Conservation (phyloP, 1,140 invertebrate genomes). For the Drosophila littoralis region DNA sequence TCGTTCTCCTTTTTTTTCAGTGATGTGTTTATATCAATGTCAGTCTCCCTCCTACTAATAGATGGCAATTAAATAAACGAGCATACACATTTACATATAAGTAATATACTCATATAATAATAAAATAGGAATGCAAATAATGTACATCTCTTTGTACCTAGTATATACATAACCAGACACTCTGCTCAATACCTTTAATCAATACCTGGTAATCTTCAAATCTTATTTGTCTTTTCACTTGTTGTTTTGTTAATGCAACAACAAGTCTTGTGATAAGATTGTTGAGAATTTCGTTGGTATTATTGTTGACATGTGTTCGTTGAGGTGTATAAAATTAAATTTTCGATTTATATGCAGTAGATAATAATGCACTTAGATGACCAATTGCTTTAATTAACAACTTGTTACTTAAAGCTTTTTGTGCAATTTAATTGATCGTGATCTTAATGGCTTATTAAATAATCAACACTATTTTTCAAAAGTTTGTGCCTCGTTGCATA, state of each 20-base stretch:
- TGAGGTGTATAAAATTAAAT: slow-evolving; percentile 29
- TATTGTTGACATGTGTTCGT: slow-evolving; percentile 24
- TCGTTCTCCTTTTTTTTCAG: too few relatives aligned
- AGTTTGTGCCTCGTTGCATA: slow-evolving; percentile 6
- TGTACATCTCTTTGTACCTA: too few relatives aligned
- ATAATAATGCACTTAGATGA: slow-evolving; percentile 2
- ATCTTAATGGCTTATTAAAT: slow-evolving; percentile 15
- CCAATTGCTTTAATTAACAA: slow-evolving; percentile 5
- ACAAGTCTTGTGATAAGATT: neutral
- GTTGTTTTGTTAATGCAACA: slow-evolving; percentile 20
- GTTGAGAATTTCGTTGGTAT: neutral
- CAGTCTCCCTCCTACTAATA: too few relatives aligned
- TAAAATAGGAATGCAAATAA: too few relatives aligned
- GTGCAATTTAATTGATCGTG: neutral
- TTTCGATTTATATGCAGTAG: slow-evolving; percentile 31
- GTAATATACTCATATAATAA: too few relatives aligned
- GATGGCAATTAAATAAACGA: too few relatives aligned
- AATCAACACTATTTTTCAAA: slow-evolving; percentile 28
- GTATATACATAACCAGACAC: neutral
- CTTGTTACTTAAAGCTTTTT: neutral
- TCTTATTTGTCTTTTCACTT: slow-evolving; percentile 17
- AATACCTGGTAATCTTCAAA: slow-evolving; percentile 9
- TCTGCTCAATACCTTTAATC: neutral
- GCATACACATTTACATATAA: too few relatives aligned
- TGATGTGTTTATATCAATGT: too few relatives aligned